Evolutionary conservation across 2,888 invertebrate genomes (phyloP).

Genomic region (Archips crataeganus): DNA sequence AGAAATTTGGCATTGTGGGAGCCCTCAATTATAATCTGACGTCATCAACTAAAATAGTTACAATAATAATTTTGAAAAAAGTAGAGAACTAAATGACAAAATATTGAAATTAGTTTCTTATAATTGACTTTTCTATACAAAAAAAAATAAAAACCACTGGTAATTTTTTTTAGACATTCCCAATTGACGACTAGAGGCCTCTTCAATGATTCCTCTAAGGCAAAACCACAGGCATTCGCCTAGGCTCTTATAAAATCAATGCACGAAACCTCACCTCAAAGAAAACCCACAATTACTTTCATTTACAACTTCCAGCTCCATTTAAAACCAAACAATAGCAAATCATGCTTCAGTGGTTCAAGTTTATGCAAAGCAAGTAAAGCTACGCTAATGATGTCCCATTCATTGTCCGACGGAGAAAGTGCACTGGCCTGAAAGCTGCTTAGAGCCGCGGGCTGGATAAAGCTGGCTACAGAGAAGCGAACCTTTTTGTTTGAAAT

Average conservation of each 20-base stretch:
- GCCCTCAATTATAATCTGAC: too few relatives aligned
- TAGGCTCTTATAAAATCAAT: background rate
- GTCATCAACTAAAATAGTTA: too few relatives aligned
- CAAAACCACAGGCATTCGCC: too few relatives aligned
- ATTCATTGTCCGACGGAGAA: conserved; percentile 40
- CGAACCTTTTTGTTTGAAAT: background rate
- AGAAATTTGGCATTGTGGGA: too few relatives aligned
- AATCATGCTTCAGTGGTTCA: conserved; percentile 32
- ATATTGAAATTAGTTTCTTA: too few relatives aligned
- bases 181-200: too few relatives aligned
- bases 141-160: too few relatives aligned
- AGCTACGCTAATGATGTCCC: conserved; percentile 38
- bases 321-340: conserved; percentile 38
- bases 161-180: too few relatives aligned
- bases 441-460: conserved; percentile 17
- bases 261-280: background rate
- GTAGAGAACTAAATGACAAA: too few relatives aligned
- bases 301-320: conserved; percentile 2
- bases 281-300: background rate
- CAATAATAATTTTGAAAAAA: too few relatives aligned
- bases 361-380: conserved; percentile 39
- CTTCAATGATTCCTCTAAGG: too few relatives aligned
- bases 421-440: conserved; percentile 24
- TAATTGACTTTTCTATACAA: too few relatives aligned
- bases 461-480: conserved; percentile 17